Evolutionary conservation across 2,888 invertebrate genomes (phyloP), one percentile per base, ranked within the genome.

Genomic region (Sisyra terminalis): DNA sequence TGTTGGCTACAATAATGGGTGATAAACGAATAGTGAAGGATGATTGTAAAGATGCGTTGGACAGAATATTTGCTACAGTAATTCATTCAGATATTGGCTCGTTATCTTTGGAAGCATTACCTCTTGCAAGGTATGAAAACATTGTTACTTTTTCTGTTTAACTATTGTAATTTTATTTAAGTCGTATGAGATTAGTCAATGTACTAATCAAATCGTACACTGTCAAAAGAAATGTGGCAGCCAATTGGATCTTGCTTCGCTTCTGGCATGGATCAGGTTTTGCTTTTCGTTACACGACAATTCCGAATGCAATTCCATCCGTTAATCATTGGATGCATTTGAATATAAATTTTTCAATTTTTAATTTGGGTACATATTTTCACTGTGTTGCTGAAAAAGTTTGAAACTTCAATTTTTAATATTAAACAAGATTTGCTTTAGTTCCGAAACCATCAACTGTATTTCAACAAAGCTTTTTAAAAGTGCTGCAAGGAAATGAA

Each of bases 181-280:
- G 41, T 34, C 32, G 17, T 17, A 15, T 18, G 10, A 41, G 17
- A 15, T 18, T 41, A 18, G 11, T 41, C n/a, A 15, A 29, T 11
- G 11, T 34, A 10, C 18, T 41, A 24, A 11, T 41, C 17, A 41
- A 18, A 34, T 41, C 41, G 1, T 41, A 41, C 11, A 16, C 32
- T 11, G 16, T 41, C 13, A 32, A 34, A 34, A 15, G 34, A n/a
- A 41, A 41, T 41, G 41, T 41, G 13, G 41, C 41, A 16, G 11
- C 30, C 10, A 41, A 41, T 18, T 41, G 41, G 41, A 34, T 18
- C 3, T 34, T 41, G n/a, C 16, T 41, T 16, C 29, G 41, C 9
- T 18, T 41, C 11, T 41, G 41, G 41, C 41, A 41, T 41, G 41
- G 41, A n/a, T 11, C 11, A 4, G 41, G 41, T 3, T 41, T 41